These are phyloP conservation scores for Copsychus sechellarum DNA, from an alignment of 2,113 vertebrate species.

Conservation along the genomic window DNA sequence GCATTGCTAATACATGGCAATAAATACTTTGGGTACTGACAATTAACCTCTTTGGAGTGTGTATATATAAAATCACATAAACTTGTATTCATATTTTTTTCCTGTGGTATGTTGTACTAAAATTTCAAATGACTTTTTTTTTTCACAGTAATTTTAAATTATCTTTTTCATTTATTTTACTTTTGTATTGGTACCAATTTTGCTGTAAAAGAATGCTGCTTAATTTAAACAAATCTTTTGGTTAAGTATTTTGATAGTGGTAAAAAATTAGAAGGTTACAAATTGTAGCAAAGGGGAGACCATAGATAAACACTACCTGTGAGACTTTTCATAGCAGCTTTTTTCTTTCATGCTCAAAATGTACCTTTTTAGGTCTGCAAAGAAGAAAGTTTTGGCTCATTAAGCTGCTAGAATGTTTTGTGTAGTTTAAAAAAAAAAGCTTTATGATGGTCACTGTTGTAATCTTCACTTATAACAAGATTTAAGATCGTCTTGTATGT, in stretches of 20 bases:
- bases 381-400: constrained; percentile 49
- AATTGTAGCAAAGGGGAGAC: constrained; percentile 44
- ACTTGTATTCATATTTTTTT: constrained; percentile 84
- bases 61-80: constrained; percentile 84
- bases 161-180: constrained; percentile 65
- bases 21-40: constrained; percentile 92
- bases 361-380: constrained; percentile 42
- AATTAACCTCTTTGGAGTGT: constrained; percentile 80
- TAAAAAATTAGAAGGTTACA: constrained; percentile 63
- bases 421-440: constrained; percentile 72
- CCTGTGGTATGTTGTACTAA: constrained; percentile 84
- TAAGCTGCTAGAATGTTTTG: constrained; percentile 82
- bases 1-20: constrained; percentile 85
- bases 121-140: constrained; percentile 73
- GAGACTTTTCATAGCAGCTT: constrained; percentile 55
- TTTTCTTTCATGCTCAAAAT: constrained; percentile 56
- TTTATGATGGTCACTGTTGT: constrained; percentile 73
- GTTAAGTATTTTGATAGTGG: constrained; percentile 73
- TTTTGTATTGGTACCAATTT: constrained; percentile 84
- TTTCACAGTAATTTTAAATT: constrained; percentile 71
- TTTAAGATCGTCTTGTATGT: constrained; percentile 86
- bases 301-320: constrained; percentile 66
- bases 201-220: constrained; percentile 85
- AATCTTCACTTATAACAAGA: constrained; percentile 75
- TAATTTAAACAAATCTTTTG: constrained; percentile 69